These are phyloP conservation scores for Palaemon carinicauda DNA, from an alignment of 1,140 invertebrate genomes.

Conservation along the genomic window DNA sequence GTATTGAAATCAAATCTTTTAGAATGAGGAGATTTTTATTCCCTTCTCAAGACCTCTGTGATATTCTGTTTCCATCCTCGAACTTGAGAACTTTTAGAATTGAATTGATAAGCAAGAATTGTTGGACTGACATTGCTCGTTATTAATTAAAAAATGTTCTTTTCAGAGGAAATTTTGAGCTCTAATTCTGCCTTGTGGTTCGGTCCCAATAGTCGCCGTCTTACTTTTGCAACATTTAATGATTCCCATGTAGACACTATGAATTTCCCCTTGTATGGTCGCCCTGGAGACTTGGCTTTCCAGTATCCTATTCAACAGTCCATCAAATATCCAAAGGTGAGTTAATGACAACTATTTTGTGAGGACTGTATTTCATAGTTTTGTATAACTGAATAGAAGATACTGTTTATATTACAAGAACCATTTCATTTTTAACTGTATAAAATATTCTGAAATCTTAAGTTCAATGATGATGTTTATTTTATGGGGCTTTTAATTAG, in stretches of 20 bases:
- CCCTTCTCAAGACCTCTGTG: no score
- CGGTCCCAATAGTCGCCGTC: constrained; percentile 77
- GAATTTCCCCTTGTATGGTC: constrained; percentile 67
- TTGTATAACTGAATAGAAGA: no score
- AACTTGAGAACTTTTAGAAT: no score
- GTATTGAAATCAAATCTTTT: not conserved
- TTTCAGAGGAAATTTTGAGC: constrained; percentile 87
- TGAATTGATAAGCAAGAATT: not conserved
- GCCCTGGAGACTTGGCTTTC: constrained; percentile 61
- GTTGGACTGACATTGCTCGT: constrained; percentile 60
- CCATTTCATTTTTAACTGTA: no score
- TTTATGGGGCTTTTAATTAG: no score
- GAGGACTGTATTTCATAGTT: not conserved
- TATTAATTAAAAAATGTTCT: not conserved
- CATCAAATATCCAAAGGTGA: constrained; percentile 86
- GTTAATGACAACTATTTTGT: not conserved
- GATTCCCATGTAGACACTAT: constrained; percentile 72
- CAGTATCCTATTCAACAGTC: constrained; percentile 64
- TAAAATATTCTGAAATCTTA: no score
- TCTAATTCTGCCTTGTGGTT: constrained; percentile 89
- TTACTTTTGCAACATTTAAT: constrained; percentile 86
- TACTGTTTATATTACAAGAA: no score
- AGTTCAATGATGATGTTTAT: no score
- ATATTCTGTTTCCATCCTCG: no score
- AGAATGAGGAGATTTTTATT: no score